Percentiles rank a stretch among this genome's conserved stretches.
phyloP scores from a whole-genome alignment of 1,140 invertebrate genomes.

The Adoxophyes honmai region DNA sequence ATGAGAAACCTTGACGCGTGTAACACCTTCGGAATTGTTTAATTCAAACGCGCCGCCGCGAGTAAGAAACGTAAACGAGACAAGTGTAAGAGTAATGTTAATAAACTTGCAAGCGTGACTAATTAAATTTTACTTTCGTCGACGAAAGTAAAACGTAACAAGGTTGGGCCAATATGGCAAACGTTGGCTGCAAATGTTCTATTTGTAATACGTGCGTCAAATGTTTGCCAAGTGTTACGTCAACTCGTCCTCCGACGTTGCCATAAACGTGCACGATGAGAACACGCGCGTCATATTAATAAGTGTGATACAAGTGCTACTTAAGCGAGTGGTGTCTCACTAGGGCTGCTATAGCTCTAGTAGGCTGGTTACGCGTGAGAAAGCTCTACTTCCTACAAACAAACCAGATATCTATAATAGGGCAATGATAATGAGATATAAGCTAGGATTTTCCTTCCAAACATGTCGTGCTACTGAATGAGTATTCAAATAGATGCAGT shows the following conservation, averaged over 20 bases:
- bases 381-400: too few relatives aligned
- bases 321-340: too few relatives aligned
- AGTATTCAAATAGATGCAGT: too few relatives aligned
- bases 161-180: not conserved
- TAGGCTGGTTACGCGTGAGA: too few relatives aligned
- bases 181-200: not conserved
- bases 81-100: not conserved
- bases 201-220: not conserved
- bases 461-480: too few relatives aligned
- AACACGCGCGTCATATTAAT: not conserved
- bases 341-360: too few relatives aligned
- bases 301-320: not conserved
- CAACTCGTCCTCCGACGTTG: not conserved
- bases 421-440: too few relatives aligned
- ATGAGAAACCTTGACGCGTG: too few relatives aligned
- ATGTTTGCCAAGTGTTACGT: not conserved
- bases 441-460: too few relatives aligned
- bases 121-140: slow-evolving; percentile 28
- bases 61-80: not conserved
- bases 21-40: not conserved
- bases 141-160: slow-evolving; percentile 31
- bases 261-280: not conserved
- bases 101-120: slow-evolving; percentile 10
- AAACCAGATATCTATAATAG: too few relatives aligned
- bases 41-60: not conserved